Evolutionary conservation across 1,140 invertebrate genomes (phyloP).

Genomic region (Patella vulgata): DNA sequence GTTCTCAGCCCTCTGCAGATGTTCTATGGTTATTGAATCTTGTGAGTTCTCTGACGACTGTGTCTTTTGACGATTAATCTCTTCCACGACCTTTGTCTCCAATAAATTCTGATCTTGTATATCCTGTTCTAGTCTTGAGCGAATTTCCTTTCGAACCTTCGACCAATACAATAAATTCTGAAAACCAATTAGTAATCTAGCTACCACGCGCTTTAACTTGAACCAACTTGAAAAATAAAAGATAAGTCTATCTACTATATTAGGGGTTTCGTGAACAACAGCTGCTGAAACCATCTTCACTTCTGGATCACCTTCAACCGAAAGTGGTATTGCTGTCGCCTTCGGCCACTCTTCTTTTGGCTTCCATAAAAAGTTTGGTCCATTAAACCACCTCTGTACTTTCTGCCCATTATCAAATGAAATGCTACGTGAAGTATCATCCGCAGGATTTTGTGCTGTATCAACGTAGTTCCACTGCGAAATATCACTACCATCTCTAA

Average conservation of each 20-base stretch:
- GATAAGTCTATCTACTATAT: background rate
- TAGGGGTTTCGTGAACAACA: background rate
- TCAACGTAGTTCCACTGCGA: constrained; percentile 13
- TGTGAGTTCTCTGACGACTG: too few species aligned
- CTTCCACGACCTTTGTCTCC: too few species aligned
- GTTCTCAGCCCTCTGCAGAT: background rate
- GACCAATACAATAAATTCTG: too few species aligned
- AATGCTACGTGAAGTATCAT: constrained; percentile 10
- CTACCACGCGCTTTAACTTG: too few species aligned
- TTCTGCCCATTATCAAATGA: background rate
- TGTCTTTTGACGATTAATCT: too few species aligned
- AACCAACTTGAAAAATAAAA: background rate
- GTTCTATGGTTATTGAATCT: background rate
- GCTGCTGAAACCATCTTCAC: background rate
- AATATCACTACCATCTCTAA: constrained; percentile 3
- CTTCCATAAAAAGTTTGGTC: constrained; percentile 5
- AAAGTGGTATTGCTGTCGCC: background rate
- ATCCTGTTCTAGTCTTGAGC: too few species aligned
- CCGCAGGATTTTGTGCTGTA: constrained; percentile 1
- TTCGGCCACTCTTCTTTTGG: background rate
- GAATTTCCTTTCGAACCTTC: too few species aligned
- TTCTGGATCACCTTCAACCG: background rate
- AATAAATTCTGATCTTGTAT: too few species aligned
- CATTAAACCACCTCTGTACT: background rate
- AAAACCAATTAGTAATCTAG: too few species aligned